Evolutionary conservation across 2,888 invertebrate genomes (phyloP), one percentile per base, ranked within the genome.

Genomic region (Zeuzera pyrina): DNA sequence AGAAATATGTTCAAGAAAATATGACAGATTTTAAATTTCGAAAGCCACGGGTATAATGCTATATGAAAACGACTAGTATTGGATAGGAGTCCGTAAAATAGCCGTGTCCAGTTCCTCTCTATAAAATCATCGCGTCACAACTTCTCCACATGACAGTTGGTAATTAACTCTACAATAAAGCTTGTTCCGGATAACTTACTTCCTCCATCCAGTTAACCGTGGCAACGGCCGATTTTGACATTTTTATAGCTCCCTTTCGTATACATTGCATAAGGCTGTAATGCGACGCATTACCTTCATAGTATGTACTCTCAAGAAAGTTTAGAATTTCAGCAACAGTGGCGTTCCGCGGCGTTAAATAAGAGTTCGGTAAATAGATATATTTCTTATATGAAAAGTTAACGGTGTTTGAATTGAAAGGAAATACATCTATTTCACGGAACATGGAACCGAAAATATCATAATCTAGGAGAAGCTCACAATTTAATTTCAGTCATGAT

Each of bases 211-310:
- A 64, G 58, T 52, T 54, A 47, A 64, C 58, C 62, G 58, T 53
- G 64, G 67, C 67, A 65, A 70, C 65, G 66, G 67, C 66, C 68
- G 65, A 62, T 66, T 67, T 52, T 60, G 64, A 67, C 63, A 57
- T 63, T 63, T 57, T 57, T 57, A 66, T 37, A 36, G 67, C 79
- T 68, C 61, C 56, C 31, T 13, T 31, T 88, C 88, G 88, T 88
- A 88, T 88, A 88, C 88, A 87, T 88, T 86, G 86, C 84, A 85
- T 88, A 88, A 88, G 88, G 88, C 88, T 85, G 83, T 68, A 78
- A 83, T 78, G 73, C 68, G 38, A 34, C 34, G 69, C 76, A 81
- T 79, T 76, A 77, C 81, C 52, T 60, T 55, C 61, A 60, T 62
- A 59, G 59, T 70, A 60, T 61, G 12, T n/a, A 19, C 19, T 19